phyloP scores from a whole-genome alignment of 1,140 invertebrate species.

The Ceratoteleas bidentatus region DNA sequence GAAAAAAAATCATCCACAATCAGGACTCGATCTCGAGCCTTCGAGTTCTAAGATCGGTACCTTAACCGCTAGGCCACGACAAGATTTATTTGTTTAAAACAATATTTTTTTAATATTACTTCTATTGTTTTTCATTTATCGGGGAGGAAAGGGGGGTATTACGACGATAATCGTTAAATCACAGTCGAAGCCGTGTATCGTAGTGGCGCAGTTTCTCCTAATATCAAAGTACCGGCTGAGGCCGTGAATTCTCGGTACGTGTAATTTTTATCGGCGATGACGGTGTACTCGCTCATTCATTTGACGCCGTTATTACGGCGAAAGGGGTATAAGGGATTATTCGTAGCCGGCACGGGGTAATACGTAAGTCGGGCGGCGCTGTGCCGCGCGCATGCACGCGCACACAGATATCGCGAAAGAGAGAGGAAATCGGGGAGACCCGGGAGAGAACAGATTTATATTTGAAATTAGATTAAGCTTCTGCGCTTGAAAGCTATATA shows the following conservation, averaged over 20 bases:
- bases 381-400: conserved; percentile 58
- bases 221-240: conserved; percentile 37
- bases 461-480: conserved; percentile 82
- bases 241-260: conserved; percentile 33
- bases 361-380: conserved; percentile 70
- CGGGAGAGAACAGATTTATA: conserved; percentile 78
- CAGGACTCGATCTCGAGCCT: too few relatives aligned
- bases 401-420: conserved; percentile 63
- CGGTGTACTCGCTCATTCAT: conserved; percentile 57
- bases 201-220: not conserved
- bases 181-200: too few relatives aligned
- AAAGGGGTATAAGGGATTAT: conserved; percentile 73
- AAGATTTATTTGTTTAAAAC: too few relatives aligned
- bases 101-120: too few relatives aligned
- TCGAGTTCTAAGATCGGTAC: too few relatives aligned
- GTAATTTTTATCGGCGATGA: conserved; percentile 58
- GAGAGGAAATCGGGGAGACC: conserved; percentile 60
- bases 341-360: conserved; percentile 69
- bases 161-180: too few relatives aligned
- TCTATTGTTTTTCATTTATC: too few relatives aligned
- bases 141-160: too few relatives aligned
- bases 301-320: conserved; percentile 64
- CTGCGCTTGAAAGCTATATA: conserved; percentile 82
- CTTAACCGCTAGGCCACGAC: too few relatives aligned
- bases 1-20: too few relatives aligned